Evolutionary conservation across 30 jellyfish, hydroid and myxozoan species (phyloP), one percentile per base, ranked within the genome.

Genomic region (Catostylus mosaicus): DNA sequence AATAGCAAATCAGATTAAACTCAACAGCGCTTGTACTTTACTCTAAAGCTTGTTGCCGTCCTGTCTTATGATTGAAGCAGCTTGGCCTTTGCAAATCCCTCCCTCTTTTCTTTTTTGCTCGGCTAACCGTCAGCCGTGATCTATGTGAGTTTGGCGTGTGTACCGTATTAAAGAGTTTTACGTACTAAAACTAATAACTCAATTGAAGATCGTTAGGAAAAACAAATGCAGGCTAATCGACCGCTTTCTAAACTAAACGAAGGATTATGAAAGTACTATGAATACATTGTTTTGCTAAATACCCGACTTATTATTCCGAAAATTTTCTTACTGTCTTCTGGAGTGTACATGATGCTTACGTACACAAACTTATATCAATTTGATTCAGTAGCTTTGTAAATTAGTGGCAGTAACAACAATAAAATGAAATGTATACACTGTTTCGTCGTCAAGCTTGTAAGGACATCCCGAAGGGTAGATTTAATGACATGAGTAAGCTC

Each of bases 201-300:
- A n/a, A 36, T 18, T 77, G 36, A 26, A 62, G 72, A 34, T 77
- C 59, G 67, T 61, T 37, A 30, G 35, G 78, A 59, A 77, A 74
- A 77, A 77, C 88, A 77, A 77, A 77, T 77, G 88, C 88, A 64
- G 88, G 78, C 88, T 77, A 77, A 77, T 75, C 54, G 88, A 77
- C 56, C 78, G 71, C 63, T 57, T 77, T 77, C 88, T 77, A 22
- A 77, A 24, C 72, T 57, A 77, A 77, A 77, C 76, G 88, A 23
- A 23, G 65, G 77, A 77, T 77, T 60, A 31, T 20, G 23, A 43
- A 77, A 23, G 72, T 26, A 30, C 56, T 10, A n/a, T 30, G 59
- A 65, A 32, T 33, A 23, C 38, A 50, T 50, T 50, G 63, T 50
- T 3, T 27, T 50, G 27, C 27, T 2, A 5, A 50, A 18, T 16